Evolutionary conservation across 2,888 invertebrate genomes (phyloP), one percentile per base, ranked within the genome.

Genomic region (Leptopterna dolabrata): DNA sequence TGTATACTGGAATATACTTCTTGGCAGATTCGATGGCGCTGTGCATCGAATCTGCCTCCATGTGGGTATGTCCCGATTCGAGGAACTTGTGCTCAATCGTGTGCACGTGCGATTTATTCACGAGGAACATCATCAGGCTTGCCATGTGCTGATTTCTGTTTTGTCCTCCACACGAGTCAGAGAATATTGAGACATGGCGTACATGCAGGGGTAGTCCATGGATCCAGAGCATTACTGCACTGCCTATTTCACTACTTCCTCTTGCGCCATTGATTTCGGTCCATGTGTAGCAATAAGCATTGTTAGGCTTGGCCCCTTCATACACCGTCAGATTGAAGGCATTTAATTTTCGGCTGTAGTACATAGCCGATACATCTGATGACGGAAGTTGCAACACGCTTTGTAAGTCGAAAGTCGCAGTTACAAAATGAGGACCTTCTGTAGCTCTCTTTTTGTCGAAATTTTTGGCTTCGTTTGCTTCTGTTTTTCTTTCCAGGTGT

Each of bases 321-420:
- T 91, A 91, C 87, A 91, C 89, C 71, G 90, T 90, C n/a, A 91
- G 90, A 89, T 91, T 91, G 88, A 90, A 90, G 27, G 89, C 88
- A 86, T 88, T 89, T 80, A 90, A 76, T 89, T 91, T 91, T 88
- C 91, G 86, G 81, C 89, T 89, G 86, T 91, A 91, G 89, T 91
- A 91, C 89, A 91, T 89, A 85, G 88, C 89, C 78, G 88, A 87
- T 70, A 90, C 91, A 81, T 90, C 90, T 36, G 90, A 90, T 84
- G 87, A 89, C 29, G 91, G 90, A 63, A 91, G 90, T 84, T 91
- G 90, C 71, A 91, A 88, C 13, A 91, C 90, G 73, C 89, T 89
- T 88, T 91, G 91, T 27, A 91, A 87, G 86, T 91, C 91, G 88
- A 91, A 90, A 63, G 91, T 90, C 24, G 88, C 89, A 43, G 88